A percentile compares a stretch with the other conserved stretches of the same genome.
phyloP scores from a whole-genome alignment of 2,113 vertebrate species.

The Urocitellus parryii region DNA sequence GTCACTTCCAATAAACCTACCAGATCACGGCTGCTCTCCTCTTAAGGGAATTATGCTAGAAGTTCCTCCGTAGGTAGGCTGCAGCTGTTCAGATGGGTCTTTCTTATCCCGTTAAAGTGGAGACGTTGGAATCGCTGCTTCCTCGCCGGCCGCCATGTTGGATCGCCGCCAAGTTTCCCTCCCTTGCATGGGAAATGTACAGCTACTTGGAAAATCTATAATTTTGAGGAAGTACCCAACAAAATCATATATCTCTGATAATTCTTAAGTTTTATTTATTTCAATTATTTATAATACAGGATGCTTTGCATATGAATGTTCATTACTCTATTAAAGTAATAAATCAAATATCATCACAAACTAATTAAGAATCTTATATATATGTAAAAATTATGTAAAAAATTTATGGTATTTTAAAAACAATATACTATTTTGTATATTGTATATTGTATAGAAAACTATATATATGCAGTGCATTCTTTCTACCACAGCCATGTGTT shows the following conservation, averaged over 20 bases:
- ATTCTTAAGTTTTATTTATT: not conserved
- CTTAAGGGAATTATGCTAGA: too few species aligned
- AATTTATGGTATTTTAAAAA: not conserved
- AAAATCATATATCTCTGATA: not conserved
- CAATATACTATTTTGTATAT: too few species aligned
- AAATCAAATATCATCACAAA: not conserved
- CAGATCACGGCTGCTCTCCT: too few species aligned
- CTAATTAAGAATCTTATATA: not conserved
- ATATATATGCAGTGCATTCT: not conserved
- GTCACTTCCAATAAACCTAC: too few species aligned
- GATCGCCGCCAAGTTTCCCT: not conserved
- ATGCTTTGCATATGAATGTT: not conserved
- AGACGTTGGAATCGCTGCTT: too few species aligned
- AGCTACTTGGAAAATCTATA: rapidly evolving
- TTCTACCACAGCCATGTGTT: not conserved
- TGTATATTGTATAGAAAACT: not conserved
- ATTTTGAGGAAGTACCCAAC: not conserved
- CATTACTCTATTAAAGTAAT: not conserved
- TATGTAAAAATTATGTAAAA: not conserved
- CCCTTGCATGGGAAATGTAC: not conserved
- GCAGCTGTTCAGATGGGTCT: too few species aligned
- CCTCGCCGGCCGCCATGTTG: too few species aligned
- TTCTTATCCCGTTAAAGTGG: too few species aligned
- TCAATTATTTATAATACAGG: not conserved
- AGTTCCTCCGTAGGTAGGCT: too few species aligned